phyloP scores from a whole-genome alignment of 2,888 invertebrate genomes.

The Meliscaeva auricollis region DNA sequence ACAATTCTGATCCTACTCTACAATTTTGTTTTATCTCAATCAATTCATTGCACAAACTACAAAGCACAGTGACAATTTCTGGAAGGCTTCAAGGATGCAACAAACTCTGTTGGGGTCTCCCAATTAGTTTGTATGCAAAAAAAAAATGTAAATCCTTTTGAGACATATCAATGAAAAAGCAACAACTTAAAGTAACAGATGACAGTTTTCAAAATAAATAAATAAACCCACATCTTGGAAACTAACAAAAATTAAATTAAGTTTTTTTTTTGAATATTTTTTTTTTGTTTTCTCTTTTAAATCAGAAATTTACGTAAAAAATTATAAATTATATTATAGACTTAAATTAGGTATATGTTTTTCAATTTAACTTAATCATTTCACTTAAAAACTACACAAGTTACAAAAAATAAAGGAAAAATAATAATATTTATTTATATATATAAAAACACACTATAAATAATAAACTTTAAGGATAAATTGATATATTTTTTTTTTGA shows the following conservation, averaged over 20 bases:
- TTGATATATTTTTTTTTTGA: slow-evolving; percentile 34
- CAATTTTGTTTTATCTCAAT: too few relatives aligned
- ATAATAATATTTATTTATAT: slow-evolving; percentile 21
- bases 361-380: neutral
- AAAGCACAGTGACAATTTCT: too few relatives aligned
- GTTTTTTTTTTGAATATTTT: neutral
- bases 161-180: neutral
- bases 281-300: neutral
- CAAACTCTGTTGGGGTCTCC: too few relatives aligned
- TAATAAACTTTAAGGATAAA: slow-evolving; percentile 22
- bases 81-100: too few relatives aligned
- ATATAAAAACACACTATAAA: slow-evolving; percentile 43
- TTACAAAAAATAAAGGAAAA: slow-evolving; percentile 26
- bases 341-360: slow-evolving; percentile 12
- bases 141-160: neutral
- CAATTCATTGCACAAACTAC: too few relatives aligned
- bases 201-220: slow-evolving; percentile 22
- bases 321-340: slow-evolving; percentile 3
- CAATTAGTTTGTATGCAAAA: too few relatives aligned
- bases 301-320: slow-evolving; percentile 29
- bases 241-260: slow-evolving; percentile 12
- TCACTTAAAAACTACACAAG: slow-evolving; percentile 29
- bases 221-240: neutral
- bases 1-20: too few relatives aligned
- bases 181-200: too few relatives aligned